Evolutionary conservation across 1,140 invertebrate species (phyloP).

Genomic region (Hycleus cichorii): DNA sequence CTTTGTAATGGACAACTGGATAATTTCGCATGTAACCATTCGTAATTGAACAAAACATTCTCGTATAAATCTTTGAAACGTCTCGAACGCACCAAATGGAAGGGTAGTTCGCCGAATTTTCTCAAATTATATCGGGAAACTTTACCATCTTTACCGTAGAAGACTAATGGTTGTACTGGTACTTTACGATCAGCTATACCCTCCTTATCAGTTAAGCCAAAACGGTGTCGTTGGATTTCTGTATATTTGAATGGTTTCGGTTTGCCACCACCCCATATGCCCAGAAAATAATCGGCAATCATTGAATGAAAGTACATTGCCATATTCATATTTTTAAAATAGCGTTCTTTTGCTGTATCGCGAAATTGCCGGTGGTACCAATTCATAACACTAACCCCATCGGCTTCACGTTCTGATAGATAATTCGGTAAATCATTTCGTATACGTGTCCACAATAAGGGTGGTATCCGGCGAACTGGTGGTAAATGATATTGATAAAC

Average conservation of each 20-base stretch:
- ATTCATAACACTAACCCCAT: constrained; percentile 93
- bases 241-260: constrained; percentile 97
- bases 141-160: constrained; percentile 80
- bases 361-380: constrained; percentile 96
- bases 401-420: constrained; percentile 90
- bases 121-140: constrained; percentile 79
- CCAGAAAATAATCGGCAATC: constrained; percentile 96
- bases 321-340: constrained; percentile 97
- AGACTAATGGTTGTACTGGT: constrained; percentile 90
- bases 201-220: constrained; percentile 81
- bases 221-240: constrained; percentile 85
- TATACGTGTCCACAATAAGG: constrained; percentile 91
- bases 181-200: constrained; percentile 94
- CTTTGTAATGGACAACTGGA: constrained; percentile 91
- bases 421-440: constrained; percentile 93
- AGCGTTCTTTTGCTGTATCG: constrained; percentile 86
- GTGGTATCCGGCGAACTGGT: constrained; percentile 89
- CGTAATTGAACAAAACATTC: constrained; percentile 94
- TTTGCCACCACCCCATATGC: constrained; percentile 89
- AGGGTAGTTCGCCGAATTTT: constrained; percentile 94
- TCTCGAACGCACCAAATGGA: constrained; percentile 82
- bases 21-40: constrained; percentile 95
- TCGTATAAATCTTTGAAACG: constrained; percentile 90
- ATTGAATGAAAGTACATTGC: constrained; percentile 93
- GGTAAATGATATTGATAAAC: constrained; percentile 98